Base-by-base conservation (phyloP, 2,888 invertebrate genomes). In the Tipula helvola region DNA sequence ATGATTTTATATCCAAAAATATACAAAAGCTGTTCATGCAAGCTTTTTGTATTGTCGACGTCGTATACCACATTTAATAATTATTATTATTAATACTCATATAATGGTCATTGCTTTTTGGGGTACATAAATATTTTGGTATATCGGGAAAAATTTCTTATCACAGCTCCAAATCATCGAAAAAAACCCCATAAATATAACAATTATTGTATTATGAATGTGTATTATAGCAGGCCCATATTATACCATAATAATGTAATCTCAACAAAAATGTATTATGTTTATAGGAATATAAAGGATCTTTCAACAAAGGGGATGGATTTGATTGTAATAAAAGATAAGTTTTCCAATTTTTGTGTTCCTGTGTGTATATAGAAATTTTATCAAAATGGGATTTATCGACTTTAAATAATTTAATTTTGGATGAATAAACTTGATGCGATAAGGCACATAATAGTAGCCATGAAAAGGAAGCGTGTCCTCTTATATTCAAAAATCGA, bases 331-430 rank as follows among this genome's bases (percentile, higher is more conserved):
- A 71, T 71, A 71, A 71, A 28, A 71, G 71, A 71, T 71, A 71
- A 71, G 8, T 71, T 71, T 71, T 71, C 71, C 71, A 71, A 71
- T 71, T 71, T 71, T 28, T 71, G 71, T 18, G 71, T 28, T 4
- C n/a, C 2, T 47, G 2, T n/a, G n/a, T n/a, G 52, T 16, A 28
- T 71, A 28, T 8, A 71, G 71, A 71, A 18, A 28, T 71, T 28
- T 71, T 71, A 71, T 71, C 71, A 28, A 71, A 71, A 71, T 71
- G 28, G 71, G 28, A 71, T 71, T 71, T 71, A 71, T 71, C 71
- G 71, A 71, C 71, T 71, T 71, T 71, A 71, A 71, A 71, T 71
- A 71, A 71, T 71, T 71, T 71, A 71, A 71, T 71, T 71, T 71
- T 28, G 28, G 8, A 71, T 71, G 71, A 71, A 71, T 71, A 18